Conservation (phyloP, 1,140 invertebrate genomes). For the Periplaneta americana region DNA sequence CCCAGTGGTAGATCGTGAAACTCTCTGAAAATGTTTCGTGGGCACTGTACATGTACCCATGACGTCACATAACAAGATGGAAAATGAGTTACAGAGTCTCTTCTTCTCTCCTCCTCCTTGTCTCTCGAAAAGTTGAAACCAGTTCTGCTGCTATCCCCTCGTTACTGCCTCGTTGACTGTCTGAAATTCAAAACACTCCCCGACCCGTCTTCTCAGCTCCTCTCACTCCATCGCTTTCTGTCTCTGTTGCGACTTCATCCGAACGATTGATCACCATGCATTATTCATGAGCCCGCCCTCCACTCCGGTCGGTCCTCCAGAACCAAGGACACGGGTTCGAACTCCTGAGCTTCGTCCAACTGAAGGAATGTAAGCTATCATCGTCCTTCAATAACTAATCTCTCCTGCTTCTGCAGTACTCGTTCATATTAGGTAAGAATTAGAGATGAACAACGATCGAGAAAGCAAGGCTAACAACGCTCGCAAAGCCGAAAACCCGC, state of each 20-base stretch:
- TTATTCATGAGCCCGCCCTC: constrained; percentile 1
- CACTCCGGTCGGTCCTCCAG: background rate
- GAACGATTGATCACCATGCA: constrained; percentile 4
- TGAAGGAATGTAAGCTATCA: too few relatives aligned
- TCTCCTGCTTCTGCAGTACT: too few relatives aligned
- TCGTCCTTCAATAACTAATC: too few relatives aligned
- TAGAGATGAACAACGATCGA: too few relatives aligned
- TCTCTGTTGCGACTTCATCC: background rate
- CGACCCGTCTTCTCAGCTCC: too few relatives aligned
- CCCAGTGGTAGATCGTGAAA: background rate
- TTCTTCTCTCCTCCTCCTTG: background rate
- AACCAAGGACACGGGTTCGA: background rate
- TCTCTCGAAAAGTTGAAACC: background rate
- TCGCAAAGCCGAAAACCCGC: too few relatives aligned
- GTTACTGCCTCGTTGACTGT: background rate
- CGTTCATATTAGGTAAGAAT: too few relatives aligned
- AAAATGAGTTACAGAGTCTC: background rate
- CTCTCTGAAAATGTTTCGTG: background rate
- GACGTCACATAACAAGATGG: background rate
- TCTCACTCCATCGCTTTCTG: background rate
- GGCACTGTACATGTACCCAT: background rate
- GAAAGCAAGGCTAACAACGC: too few relatives aligned
- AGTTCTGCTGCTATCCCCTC: background rate
- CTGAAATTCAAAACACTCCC: background rate
- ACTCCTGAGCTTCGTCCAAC: background rate